Evolutionary conservation across 2,888 invertebrate genomes (phyloP).

Genomic region (Latrodectus hesperus): DNA sequence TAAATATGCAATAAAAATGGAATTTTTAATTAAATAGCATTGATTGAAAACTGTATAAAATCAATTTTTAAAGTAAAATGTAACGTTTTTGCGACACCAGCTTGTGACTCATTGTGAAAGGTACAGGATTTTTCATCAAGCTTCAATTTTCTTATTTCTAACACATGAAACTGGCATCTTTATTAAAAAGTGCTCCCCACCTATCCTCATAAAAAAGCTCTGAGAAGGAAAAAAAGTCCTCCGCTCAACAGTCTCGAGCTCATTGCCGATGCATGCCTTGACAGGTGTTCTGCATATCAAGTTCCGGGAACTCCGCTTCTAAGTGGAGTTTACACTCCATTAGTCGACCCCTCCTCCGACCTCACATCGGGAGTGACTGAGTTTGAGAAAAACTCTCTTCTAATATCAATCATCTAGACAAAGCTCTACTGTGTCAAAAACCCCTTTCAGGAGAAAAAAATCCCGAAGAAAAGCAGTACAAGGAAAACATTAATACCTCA

Average conservation of each 20-base stretch:
- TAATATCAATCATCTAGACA: constrained; percentile 12
- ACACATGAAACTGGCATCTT: neutral
- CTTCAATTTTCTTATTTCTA: too few relatives aligned
- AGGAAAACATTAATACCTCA: constrained; percentile 5
- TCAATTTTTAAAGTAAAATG: too few relatives aligned
- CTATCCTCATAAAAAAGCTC: neutral
- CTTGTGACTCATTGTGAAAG: too few relatives aligned
- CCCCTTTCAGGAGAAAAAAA: neutral
- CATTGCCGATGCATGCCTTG: neutral
- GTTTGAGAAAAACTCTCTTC: constrained; percentile 1
- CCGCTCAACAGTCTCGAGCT: neutral
- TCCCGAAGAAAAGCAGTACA: neutral
- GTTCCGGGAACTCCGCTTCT: neutral
- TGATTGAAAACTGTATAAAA: too few relatives aligned
- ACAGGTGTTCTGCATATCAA: neutral
- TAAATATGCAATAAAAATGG: too few relatives aligned
- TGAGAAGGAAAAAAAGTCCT: neutral
- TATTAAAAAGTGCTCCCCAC: neutral
- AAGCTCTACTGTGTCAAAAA: constrained; percentile 5
- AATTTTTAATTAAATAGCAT: too few relatives aligned
- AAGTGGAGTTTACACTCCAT: constrained; percentile 3
- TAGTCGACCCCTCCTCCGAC: neutral
- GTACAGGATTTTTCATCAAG: too few relatives aligned
- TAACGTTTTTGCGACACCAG: too few relatives aligned
- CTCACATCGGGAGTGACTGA: neutral